phyloP scores from a whole-genome alignment of 2,888 invertebrate species.

The Linnaemya tessellans region DNA sequence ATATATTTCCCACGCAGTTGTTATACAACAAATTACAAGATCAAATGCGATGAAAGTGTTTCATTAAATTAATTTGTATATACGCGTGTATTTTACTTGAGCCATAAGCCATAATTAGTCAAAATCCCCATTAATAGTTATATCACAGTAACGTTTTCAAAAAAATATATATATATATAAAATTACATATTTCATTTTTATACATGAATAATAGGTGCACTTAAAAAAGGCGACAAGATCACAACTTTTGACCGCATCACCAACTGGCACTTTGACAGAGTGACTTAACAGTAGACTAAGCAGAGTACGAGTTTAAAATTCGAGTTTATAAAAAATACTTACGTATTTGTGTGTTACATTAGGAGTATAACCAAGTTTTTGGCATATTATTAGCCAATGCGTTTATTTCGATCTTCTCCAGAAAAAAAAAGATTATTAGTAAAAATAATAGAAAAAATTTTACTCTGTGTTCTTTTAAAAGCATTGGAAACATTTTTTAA shows the following conservation, averaged over 20 bases:
- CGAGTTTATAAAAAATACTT: neutral
- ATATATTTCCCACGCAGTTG: neutral
- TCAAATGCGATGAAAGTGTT: neutral
- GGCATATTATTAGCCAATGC: too few species aligned
- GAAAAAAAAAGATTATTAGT: too few species aligned
- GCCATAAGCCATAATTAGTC: neutral
- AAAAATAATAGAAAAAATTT: too few species aligned
- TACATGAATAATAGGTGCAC: neutral
- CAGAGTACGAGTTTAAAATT: constrained; percentile 35
- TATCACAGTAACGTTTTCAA: neutral
- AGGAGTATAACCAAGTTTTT: too few species aligned
- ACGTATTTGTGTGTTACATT: too few species aligned
- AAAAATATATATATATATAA: neutral
- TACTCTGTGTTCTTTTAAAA: too few species aligned
- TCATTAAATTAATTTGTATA: neutral
- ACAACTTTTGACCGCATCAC: constrained; percentile 8
- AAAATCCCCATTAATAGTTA: neutral
- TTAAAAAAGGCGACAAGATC: neutral
- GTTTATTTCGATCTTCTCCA: too few species aligned
- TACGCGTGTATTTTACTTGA: neutral
- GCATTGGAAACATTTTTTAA: too few species aligned
- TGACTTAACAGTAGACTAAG: neutral
- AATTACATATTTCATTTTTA: neutral
- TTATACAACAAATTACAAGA: neutral
- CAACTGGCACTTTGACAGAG: neutral